Percentiles rank a stretch among this genome's conserved stretches.
Evolutionary conservation across 2,888 invertebrate species (phyloP).

Genomic region (Sabatieria punctata): DNA sequence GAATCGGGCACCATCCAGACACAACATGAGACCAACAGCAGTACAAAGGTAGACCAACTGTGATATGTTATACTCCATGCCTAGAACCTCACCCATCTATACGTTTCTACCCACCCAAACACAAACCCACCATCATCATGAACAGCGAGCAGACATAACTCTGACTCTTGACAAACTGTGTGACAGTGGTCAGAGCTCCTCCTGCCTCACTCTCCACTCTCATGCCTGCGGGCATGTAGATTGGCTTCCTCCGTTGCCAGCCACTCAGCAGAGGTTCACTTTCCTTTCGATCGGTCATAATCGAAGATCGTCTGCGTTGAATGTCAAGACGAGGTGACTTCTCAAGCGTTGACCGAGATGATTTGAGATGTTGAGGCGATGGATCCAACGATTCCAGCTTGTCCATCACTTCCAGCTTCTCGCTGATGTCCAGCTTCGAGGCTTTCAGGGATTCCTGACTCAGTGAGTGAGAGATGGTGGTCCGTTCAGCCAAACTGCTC

Average conservation of each 20-base stretch:
- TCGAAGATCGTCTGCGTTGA: too few relatives aligned
- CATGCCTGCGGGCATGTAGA: background rate
- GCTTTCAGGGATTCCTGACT: too few relatives aligned
- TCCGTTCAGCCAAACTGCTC: too few relatives aligned
- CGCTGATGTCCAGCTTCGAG: too few relatives aligned
- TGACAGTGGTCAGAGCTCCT: background rate
- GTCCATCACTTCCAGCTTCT: too few relatives aligned
- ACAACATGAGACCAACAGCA: constrained; percentile 77
- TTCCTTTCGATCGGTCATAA: background rate
- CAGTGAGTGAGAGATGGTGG: too few relatives aligned
- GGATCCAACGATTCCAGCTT: too few relatives aligned
- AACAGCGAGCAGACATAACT: constrained; percentile 12
- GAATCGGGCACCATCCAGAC: constrained; percentile 92
- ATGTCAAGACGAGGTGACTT: too few relatives aligned
- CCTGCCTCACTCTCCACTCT: background rate
- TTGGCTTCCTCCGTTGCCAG: background rate
- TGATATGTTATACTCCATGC: constrained; percentile 96
- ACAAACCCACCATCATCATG: constrained; percentile 13
- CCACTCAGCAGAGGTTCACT: too few relatives aligned
- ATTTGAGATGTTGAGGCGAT: too few relatives aligned
- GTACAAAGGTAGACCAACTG: constrained; percentile 86
- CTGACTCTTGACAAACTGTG: constrained; percentile 5
- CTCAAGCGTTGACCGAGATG: too few relatives aligned
- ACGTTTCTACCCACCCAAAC: background rate
- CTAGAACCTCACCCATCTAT: constrained; percentile 37